Evolutionary conservation across 2,888 invertebrate species (phyloP).

Genomic region (Tachina lurida): DNA sequence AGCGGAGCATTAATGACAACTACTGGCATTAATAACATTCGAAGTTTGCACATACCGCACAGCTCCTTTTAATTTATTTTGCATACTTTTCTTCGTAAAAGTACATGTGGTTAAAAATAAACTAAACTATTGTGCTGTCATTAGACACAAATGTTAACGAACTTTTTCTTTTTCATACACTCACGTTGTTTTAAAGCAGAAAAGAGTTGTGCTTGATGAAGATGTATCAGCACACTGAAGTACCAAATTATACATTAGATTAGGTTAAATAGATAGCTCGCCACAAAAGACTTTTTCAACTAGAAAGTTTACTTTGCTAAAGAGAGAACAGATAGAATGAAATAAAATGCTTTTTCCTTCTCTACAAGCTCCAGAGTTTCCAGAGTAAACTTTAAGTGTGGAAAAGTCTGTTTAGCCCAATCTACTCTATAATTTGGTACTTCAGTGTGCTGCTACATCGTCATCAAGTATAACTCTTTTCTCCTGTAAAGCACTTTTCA

Average conservation of each 20-base stretch:
- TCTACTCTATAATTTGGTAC: too few species aligned
- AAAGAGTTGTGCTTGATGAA: neutral
- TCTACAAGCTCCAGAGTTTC: too few species aligned
- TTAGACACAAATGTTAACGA: constrained; percentile 4
- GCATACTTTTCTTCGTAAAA: neutral
- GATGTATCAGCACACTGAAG: too few species aligned
- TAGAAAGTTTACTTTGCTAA: too few species aligned
- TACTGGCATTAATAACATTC: neutral
- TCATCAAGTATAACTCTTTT: too few species aligned
- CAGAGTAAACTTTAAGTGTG: too few species aligned
- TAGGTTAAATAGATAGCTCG: neutral
- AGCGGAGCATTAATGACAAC: neutral
- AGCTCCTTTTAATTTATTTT: constrained; percentile 10
- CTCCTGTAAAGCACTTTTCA: too few species aligned
- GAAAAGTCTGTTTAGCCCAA: too few species aligned
- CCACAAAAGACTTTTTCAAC: neutral
- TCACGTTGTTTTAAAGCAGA: neutral
- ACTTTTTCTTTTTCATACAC: neutral
- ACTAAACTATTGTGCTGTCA: constrained; percentile 7
- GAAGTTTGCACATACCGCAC: neutral
- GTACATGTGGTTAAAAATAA: constrained; percentile 14
- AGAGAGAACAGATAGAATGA: too few species aligned
- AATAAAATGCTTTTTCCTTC: too few species aligned
- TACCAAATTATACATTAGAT: too few species aligned
- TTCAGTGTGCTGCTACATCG: too few species aligned